Evolutionary conservation across 2,113 vertebrate genomes (phyloP).

Genomic region (Perca schrenkii): DNA sequence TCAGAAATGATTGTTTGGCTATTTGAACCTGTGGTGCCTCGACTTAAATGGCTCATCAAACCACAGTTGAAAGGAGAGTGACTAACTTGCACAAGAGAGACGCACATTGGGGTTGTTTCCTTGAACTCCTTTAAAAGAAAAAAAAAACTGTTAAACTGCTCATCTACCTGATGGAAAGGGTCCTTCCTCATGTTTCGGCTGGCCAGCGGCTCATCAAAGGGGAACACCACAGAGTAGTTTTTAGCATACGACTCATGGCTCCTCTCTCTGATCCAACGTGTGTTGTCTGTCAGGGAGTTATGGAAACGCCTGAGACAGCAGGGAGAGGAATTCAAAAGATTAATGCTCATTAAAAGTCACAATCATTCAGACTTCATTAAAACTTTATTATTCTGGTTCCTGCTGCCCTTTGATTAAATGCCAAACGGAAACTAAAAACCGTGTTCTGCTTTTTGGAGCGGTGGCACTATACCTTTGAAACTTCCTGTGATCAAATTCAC

Average conservation of each 20-base stretch:
- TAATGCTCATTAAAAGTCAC: constrained; percentile 30
- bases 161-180: constrained; percentile 91
- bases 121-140: constrained; percentile 19
- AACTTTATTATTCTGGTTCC: neutral
- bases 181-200: constrained; percentile 91
- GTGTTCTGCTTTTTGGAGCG: neutral
- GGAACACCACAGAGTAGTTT: constrained; percentile 95
- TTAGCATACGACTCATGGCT: constrained; percentile 98
- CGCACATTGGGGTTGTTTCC: neutral
- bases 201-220: constrained; percentile 94
- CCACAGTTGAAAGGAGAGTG: constrained; percentile 5
- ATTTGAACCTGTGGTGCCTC: neutral
- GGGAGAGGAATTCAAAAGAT: neutral
- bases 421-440: neutral
- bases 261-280: constrained; percentile 92
- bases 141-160: neutral
- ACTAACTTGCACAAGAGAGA: neutral
- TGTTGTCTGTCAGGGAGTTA: constrained; percentile 87
- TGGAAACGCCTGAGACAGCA: constrained; percentile 90
- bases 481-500: neutral
- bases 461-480: neutral
- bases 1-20: neutral
- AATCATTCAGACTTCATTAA: constrained; percentile 11
- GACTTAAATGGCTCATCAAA: constrained; percentile 7
- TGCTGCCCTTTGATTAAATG: constrained; percentile 8